These are phyloP conservation scores for Apostichopus leukothele DNA, from an alignment of 53 echinoderm and acorn worm genomes.

Conservation along the genomic window DNA sequence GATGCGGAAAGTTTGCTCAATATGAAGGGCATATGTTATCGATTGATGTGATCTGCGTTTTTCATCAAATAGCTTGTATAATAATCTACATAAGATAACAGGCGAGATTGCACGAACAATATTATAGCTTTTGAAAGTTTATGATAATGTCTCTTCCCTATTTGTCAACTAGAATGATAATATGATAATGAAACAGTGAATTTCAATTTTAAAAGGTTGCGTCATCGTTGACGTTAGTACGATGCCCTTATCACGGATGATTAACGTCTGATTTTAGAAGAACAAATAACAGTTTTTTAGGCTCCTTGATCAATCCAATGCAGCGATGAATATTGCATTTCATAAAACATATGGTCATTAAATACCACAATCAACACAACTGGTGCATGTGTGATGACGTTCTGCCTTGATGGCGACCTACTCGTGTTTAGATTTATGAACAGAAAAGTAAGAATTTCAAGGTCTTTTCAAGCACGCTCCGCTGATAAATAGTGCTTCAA, in stretches of 20 bases:
- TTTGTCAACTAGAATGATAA: too few relatives aligned
- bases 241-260: not conserved
- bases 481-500: conserved; percentile 22
- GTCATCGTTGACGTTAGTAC: not conserved
- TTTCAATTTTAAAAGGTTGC: not conserved
- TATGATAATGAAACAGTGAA: too few relatives aligned
- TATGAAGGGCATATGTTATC: too few relatives aligned
- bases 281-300: not conserved
- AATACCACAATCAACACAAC: not conserved
- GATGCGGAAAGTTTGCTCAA: too few relatives aligned
- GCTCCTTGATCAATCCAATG: not conserved
- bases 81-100: too few relatives aligned
- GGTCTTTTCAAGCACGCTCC: conserved; percentile 18
- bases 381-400: not conserved
- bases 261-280: not conserved
- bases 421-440: conserved; percentile 14
- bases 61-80: too few relatives aligned
- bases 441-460: not conserved
- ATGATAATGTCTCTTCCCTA: too few relatives aligned
- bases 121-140: too few relatives aligned
- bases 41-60: too few relatives aligned
- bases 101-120: too few relatives aligned
- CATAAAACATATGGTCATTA: conserved; percentile 2
- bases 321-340: not conserved
- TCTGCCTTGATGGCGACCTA: conserved; percentile 16